Conservation (phyloP, 2,113 vertebrate species). For the Prochilodus magdalenae region DNA sequence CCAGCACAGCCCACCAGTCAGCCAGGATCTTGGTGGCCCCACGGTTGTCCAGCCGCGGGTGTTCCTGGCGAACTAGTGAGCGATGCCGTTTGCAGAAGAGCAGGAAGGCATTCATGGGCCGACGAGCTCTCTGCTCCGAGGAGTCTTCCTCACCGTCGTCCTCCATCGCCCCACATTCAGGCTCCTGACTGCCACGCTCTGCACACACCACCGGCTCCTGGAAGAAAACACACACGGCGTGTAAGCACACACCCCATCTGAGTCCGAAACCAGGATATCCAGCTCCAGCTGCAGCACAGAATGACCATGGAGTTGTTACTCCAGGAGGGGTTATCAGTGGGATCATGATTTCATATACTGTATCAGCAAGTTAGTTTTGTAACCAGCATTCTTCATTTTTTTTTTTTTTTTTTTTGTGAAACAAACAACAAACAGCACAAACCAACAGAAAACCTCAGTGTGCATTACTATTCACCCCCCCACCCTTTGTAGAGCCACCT, state of each 20-base stretch:
- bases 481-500: no score
- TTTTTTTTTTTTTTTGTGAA: no score
- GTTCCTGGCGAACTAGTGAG: slow-evolving; percentile 93
- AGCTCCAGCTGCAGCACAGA: no score
- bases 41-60: slow-evolving; percentile 96
- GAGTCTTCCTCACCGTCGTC: slow-evolving; percentile 91
- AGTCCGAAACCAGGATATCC: no score
- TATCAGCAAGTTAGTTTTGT: no score
- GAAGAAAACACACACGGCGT: neutral
- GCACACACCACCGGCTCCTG: slow-evolving; percentile 66
- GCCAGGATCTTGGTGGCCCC: slow-evolving; percentile 98
- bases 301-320: no score
- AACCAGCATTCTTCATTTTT: no score
- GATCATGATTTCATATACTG: no score
- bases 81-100: slow-evolving; percentile 98
- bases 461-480: no score
- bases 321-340: no score
- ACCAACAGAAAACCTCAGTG: no score
- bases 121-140: slow-evolving; percentile 90
- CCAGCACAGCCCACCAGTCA: slow-evolving; percentile 98
- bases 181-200: slow-evolving; percentile 68
- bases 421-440: no score
- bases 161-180: slow-evolving; percentile 81
- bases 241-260: neutral
- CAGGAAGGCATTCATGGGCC: slow-evolving; percentile 99